Percentiles rank a stretch among this genome's conserved stretches.
Conservation (phyloP, 2,113 vertebrate genomes). For the Gyps fulvus region DNA sequence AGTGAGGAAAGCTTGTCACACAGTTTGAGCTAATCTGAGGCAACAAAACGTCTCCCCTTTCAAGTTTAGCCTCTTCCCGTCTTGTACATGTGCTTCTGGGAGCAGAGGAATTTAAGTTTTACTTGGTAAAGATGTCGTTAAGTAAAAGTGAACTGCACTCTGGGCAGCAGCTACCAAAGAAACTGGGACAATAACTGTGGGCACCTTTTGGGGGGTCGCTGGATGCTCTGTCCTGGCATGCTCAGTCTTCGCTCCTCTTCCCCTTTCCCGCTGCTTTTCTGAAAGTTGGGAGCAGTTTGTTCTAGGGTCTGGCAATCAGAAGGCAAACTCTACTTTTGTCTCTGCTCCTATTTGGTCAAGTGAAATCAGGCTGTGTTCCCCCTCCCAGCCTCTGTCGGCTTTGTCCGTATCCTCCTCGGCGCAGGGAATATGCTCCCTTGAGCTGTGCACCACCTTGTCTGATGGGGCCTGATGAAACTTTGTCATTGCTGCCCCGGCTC, state of each 20-base stretch:
- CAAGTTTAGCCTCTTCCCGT: not conserved
- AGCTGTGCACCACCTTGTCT: not conserved
- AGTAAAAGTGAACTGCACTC: not conserved
- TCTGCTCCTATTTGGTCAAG: not conserved
- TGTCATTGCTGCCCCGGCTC: not conserved
- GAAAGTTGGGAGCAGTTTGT: not conserved
- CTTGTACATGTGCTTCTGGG: not conserved
- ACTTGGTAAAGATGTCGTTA: not conserved
- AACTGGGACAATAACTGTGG: not conserved
- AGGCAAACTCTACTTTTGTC: not conserved
- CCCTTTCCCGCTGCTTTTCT: not conserved
- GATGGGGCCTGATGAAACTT: not conserved
- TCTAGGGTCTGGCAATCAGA: not conserved
- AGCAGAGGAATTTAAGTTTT: not conserved
- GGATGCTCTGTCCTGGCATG: not conserved
- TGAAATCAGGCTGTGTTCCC: not conserved
- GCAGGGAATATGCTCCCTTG: not conserved
- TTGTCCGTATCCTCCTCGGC: rapidly evolving
- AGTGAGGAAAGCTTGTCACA: conserved; percentile 35
- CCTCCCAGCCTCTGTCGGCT: not conserved
- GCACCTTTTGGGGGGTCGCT: not conserved
- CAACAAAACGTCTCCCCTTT: conserved; percentile 42
- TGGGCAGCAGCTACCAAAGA: not conserved
- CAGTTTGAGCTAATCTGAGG: conserved; percentile 42
- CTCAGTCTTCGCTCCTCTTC: not conserved